Base-by-base conservation (phyloP, 2,888 invertebrate species). In the Ectobius pallidus region DNA sequence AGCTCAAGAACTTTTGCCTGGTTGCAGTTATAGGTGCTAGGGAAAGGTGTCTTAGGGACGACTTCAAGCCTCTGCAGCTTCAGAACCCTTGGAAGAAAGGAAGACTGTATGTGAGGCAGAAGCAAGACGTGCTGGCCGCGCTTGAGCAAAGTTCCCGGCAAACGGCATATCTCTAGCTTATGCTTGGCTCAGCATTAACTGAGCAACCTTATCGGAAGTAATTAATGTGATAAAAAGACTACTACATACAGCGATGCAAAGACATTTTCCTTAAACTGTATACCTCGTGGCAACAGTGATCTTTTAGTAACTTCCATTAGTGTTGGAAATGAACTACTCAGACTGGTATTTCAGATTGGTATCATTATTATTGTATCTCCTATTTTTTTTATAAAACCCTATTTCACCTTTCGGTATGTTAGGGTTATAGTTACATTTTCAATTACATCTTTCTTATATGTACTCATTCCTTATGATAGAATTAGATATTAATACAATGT, bases 71-170 rank as follows among this genome's bases (percentile, higher is more conserved):
- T 0, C 85, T 99, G 22, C 93, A 95, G 78, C 85, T 99, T 70
- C 97, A 97, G 82, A 96, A 96, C 82, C 97, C 97, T 0, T 98
- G 98, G 98, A 91, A 94, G 76, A 95, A 94, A 81, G 98, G 98
- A 0, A 87, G 96, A 73, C 85, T 99, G 75, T 97, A 95, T 83
- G 97, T 99, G 2, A 86, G 97, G 68, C 92, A 94, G 81, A 96
- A 95, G 82, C 94, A 95, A 79, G 95, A 95, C 79, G 91, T 95
- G 3, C 84, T 95, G 61, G 95, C 95, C 32, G 95, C 95, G 18
- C 86, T 95, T 39, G 94, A 95, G 81, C 94, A 95, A 83, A 94
- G 94, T 78, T 93, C 93, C 80, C 91, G 93, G 78, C 93, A 93
- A 79, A 91, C 91, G 69, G 89, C 90, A 75, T 90, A 83, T 77